Percentiles rank a stretch among this genome's conserved stretches.
phyloP scores from a whole-genome alignment of 1,140 invertebrate genomes.

The Caerostris darwini region DNA sequence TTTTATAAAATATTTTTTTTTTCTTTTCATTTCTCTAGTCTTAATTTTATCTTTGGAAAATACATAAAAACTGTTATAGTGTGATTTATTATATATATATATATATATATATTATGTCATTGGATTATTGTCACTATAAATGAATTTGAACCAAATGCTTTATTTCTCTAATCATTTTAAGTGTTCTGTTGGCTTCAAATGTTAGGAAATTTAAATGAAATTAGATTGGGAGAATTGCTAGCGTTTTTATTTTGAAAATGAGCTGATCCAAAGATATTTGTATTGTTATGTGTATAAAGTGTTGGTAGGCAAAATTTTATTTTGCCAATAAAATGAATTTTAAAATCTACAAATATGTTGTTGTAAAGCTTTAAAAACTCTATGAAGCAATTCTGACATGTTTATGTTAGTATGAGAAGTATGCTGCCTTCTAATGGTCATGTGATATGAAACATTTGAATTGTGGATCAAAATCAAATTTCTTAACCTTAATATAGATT shows the following conservation, averaged over 20 bases:
- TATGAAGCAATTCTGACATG: background rate
- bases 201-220: background rate
- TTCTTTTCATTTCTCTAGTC: slow-evolving; percentile 24
- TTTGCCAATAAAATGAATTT: background rate
- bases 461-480: slow-evolving; percentile 41
- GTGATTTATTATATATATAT: background rate
- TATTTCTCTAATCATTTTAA: background rate
- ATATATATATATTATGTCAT: background rate
- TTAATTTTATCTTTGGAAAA: slow-evolving; percentile 28
- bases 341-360: background rate
- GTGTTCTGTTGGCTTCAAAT: background rate
- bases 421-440: background rate
- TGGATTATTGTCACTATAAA: background rate
- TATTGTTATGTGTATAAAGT: slow-evolving; percentile 43
- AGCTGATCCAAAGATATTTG: slow-evolving; percentile 40
- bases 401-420: background rate
- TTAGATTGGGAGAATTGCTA: slow-evolving; percentile 1
- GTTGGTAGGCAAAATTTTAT: background rate
- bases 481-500: background rate
- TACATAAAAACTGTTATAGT: background rate
- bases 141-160: background rate
- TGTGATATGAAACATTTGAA: background rate
- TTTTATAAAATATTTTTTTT: background rate
- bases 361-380: slow-evolving; percentile 2
- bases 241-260: slow-evolving; percentile 16